Base-by-base conservation (phyloP, 2,888 invertebrate genomes). In the Oxyteleia sp. region DNA sequence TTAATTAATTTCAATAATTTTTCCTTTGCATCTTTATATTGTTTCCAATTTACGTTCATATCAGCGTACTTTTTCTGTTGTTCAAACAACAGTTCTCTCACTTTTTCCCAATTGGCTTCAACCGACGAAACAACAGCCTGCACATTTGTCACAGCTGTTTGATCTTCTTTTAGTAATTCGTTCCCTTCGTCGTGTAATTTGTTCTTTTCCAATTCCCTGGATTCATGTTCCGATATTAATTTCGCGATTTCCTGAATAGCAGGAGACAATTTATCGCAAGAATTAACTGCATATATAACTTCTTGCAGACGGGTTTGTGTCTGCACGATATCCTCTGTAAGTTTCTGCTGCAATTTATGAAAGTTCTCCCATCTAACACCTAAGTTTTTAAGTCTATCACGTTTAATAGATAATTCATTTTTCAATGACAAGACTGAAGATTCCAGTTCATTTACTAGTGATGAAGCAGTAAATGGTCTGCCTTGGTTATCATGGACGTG, bases 71-170 rank as follows among this genome's bases (percentile, higher is more conserved):
- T 96, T 86, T 96, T 95, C 88, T 96, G 96, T 71, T 96, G 96
- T 78, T 97, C 96, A 68, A 95, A 95, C 18, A 98, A 95, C 64
- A 95, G 94, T 85, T 97, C 96, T 63, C 96, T 96, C 0, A 97
- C 94, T 92, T 96, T 96, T 90, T 97, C 97, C 95, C 97, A 98
- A 85, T 96, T 96, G 69, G 96, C 95, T 89, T 98, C 98, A 45
- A 97, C 95, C 0, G 96, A 95, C 0, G 97, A 94, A 0, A 98
- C 93, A 53, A 96, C 96, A 87, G 96, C 96, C 93, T 98, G 98
- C 79, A 98, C 96, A 0, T 95, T 95, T 0, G 96, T 96, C 93
- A 97, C 96, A 86, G 97, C 97, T 63, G 96, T 95, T 89, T 97
- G 96, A 93, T 98, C 96, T 94, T 97, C 96, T 90, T 96, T 96